Evolutionary conservation across 2,113 vertebrate genomes (phyloP).

Genomic region (Centropus bengalensis): DNA sequence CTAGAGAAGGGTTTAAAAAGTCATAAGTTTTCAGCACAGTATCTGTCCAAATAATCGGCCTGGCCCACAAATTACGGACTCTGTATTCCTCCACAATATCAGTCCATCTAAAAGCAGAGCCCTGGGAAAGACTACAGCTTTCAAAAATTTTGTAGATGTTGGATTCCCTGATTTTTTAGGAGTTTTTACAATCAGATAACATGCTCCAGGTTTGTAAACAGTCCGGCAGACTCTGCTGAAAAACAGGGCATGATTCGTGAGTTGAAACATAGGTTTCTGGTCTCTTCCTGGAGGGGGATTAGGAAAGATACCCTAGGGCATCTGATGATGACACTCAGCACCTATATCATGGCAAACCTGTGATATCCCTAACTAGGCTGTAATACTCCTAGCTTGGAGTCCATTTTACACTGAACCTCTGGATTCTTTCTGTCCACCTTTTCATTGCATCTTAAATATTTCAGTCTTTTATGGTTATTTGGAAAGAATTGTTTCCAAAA

Average conservation of each 20-base stretch:
- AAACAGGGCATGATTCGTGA: fast-evolving
- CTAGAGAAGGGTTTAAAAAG: not conserved
- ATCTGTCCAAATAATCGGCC: fast-evolving
- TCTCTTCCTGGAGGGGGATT: not conserved
- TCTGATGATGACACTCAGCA: not conserved
- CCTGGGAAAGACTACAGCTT: not conserved
- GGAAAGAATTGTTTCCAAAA: constrained; percentile 9
- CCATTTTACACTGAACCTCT: not conserved
- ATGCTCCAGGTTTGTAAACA: not conserved
- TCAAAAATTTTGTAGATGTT: not conserved
- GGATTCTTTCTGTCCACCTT: not conserved
- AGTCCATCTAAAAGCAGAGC: not conserved
- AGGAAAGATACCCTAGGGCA: not conserved
- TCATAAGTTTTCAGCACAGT: not conserved
- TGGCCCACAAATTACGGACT: fast-evolving
- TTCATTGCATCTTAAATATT: not conserved
- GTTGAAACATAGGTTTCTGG: not conserved
- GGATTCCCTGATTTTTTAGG: not conserved
- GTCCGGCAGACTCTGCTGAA: not conserved
- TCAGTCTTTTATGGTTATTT: constrained; percentile 6
- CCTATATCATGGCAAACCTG: not conserved
- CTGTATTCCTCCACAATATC: not conserved
- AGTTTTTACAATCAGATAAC: not conserved
- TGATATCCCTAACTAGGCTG: not conserved
- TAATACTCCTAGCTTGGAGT: not conserved